Evolutionary conservation across 2,113 vertebrate genomes (phyloP), one percentile per base, ranked within the genome.

Genomic region (Notiomystis cincta): DNA sequence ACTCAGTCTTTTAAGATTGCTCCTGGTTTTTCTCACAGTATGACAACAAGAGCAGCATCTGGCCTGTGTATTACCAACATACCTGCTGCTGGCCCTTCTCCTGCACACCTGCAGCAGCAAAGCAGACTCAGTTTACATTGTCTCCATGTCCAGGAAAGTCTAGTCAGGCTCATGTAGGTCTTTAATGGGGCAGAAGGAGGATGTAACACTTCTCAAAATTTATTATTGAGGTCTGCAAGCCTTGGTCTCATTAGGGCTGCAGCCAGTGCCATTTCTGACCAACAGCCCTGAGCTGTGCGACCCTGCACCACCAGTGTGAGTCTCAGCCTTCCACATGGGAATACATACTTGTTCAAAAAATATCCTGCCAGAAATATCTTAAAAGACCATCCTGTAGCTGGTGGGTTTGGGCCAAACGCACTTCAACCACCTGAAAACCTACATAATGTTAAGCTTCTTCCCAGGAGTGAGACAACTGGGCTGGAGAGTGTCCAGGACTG

Each of bases 391-490:
- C 70, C 65, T 37, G 6, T 15, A 87, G 20, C 47, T 66, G 57
- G 33, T 0, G 3, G n/a, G 51, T 82, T 76, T 47, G 51, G 69
- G 31, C 22, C 48, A 67, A 45, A 40, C 6, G 51, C 4, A 2
- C 19, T 72, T 83, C n/a, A 77, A 24, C 2, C 15, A 61, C 31
- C 50, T 25, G 3, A 60, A 78, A 37, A 5, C 2, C 24, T 33
- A 37, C 0, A 3, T n/a, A 65, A 28, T 1, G 1, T 12, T 35
- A 37, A 78, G 12, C 56, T 75, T 66, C 56, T 50, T 75, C 18
- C 38, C 0, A 0, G 25, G 54, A 65, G 53, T 13, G 15, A 69
- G 54, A 15, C 0, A 2, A 57, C 53, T 8, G 2, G 2, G 12
- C 53, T 81, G 88, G 51, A 70, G 61, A 33, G 35, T 2, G 5